Percentiles rank a stretch among this genome's conserved stretches.
Evolutionary conservation across 2,113 vertebrate species (phyloP).

Genomic region (Psettodes erumei): DNA sequence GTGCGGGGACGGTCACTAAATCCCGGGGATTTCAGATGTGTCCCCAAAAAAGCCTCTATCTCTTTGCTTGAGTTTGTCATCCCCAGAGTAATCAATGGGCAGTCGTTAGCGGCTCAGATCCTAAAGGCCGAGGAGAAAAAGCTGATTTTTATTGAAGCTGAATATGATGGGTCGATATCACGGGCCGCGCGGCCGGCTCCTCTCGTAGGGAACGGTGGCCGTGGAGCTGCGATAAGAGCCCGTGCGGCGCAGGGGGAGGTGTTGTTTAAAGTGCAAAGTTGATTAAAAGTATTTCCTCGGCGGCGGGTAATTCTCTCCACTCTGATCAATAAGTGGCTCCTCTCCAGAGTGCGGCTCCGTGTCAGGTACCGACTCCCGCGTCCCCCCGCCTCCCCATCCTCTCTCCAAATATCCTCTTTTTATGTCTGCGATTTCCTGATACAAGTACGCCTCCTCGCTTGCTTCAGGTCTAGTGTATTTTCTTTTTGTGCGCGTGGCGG

Average conservation of each 20-base stretch:
- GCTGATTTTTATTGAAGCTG: constrained; percentile 49
- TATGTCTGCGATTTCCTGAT: constrained; percentile 71
- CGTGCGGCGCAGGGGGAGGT: constrained; percentile 1
- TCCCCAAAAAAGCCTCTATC: constrained; percentile 14
- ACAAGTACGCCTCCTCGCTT: constrained; percentile 48
- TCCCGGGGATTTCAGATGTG: constrained; percentile 35
- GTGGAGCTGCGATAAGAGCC: constrained; percentile 38
- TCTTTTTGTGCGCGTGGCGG: constrained; percentile 59
- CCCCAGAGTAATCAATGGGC: constrained; percentile 26
- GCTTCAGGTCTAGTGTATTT: constrained; percentile 68
- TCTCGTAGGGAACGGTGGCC: neutral
- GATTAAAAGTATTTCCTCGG: constrained; percentile 63
- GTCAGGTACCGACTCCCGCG: constrained; percentile 65
- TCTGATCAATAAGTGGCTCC: constrained; percentile 78
- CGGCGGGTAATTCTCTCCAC: constrained; percentile 54
- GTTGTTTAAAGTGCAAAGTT: constrained; percentile 59
- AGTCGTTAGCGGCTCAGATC: constrained; percentile 26
- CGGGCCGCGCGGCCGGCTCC: neutral
- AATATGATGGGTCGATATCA: constrained; percentile 24
- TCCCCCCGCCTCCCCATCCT: constrained; percentile 45
- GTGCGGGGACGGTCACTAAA: constrained; percentile 42
- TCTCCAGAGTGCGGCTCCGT: constrained; percentile 71
- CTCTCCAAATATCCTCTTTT: constrained; percentile 72
- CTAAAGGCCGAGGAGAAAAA: constrained; percentile 19
- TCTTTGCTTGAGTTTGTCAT: constrained; percentile 37